These are phyloP conservation scores for Pholis gunnellus DNA, from an alignment of 2,113 vertebrate species.

Conservation along the genomic window DNA sequence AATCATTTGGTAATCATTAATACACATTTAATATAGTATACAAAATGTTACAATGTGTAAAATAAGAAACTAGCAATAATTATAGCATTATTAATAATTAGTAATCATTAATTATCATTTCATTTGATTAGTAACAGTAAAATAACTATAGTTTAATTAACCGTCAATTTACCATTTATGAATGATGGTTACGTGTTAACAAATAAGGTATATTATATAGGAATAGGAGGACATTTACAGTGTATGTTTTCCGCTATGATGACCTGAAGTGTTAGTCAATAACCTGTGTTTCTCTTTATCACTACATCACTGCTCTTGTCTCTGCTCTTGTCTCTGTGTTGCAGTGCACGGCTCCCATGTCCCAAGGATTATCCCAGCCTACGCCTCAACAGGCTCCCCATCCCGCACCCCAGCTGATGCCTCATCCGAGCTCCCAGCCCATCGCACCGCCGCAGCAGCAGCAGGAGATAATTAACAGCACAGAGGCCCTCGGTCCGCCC, in stretches of 20 bases:
- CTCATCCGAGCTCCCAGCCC: slow-evolving; percentile 30
- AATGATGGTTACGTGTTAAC: background rate
- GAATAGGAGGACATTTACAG: background rate
- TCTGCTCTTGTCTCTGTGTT: slow-evolving; percentile 18
- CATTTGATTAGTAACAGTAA: no score
- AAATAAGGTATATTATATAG: background rate
- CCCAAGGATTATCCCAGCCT: slow-evolving; percentile 56
- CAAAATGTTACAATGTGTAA: background rate
- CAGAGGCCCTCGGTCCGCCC: slow-evolving; percentile 82
- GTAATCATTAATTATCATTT: background rate
- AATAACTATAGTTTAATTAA: no score
- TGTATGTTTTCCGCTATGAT: background rate
- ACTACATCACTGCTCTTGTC: background rate
- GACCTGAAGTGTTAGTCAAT: background rate
- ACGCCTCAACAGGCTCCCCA: slow-evolving; percentile 49
- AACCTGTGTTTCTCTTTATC: background rate
- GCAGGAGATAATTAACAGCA: slow-evolving; percentile 86
- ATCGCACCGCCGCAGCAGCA: slow-evolving; percentile 70
- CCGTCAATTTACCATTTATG: background rate
- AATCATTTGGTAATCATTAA: background rate
- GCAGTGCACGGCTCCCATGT: slow-evolving; percentile 68
- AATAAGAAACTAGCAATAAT: background rate
- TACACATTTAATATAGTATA: background rate
- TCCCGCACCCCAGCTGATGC: background rate
- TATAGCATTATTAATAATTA: background rate